Percentiles rank a stretch among this genome's conserved stretches.
Evolutionary conservation across 1,140 invertebrate genomes (phyloP).

Genomic region (Zaprionus gabonicus): DNA sequence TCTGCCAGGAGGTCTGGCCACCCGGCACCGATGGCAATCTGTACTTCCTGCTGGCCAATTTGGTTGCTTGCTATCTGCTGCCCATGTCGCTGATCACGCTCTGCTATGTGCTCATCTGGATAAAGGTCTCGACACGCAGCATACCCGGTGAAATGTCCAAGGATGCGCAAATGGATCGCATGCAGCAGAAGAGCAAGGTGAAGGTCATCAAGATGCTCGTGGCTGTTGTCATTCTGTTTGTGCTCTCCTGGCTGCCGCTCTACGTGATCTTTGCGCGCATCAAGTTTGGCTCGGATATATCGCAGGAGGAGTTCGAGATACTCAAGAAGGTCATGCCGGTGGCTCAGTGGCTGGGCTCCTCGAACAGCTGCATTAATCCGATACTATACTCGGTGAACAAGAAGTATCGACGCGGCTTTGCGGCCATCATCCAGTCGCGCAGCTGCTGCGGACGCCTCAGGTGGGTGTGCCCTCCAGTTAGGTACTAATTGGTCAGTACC

Average conservation of each 20-base stretch:
- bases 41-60: conserved; percentile 95
- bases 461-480: conserved; percentile 80
- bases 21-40: conserved; percentile 90
- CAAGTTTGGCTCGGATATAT: conserved; percentile 88
- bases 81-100: conserved; percentile 95
- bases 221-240: conserved; percentile 96
- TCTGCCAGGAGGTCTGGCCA: conserved; percentile 95
- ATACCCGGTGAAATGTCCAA: conserved; percentile 94
- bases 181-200: conserved; percentile 96
- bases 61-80: conserved; percentile 96
- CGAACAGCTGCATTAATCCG: conserved; percentile 98
- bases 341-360: conserved; percentile 97
- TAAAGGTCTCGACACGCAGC: conserved; percentile 93
- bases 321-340: conserved; percentile 93
- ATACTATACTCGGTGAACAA: conserved; percentile 98
- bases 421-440: conserved; percentile 93
- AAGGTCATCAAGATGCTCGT: conserved; percentile 99
- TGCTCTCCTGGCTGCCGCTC: conserved; percentile 96
- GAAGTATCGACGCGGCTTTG: conserved; percentile 96
- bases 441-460: conserved; percentile 92
- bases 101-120: conserved; percentile 97
- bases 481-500: background rate
- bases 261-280: conserved; percentile 95
- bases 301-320: conserved; percentile 89
- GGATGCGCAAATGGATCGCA: conserved; percentile 95